These are phyloP conservation scores for Spialia ferax DNA, from an alignment of 2,888 invertebrate species.

Conservation along the genomic window DNA sequence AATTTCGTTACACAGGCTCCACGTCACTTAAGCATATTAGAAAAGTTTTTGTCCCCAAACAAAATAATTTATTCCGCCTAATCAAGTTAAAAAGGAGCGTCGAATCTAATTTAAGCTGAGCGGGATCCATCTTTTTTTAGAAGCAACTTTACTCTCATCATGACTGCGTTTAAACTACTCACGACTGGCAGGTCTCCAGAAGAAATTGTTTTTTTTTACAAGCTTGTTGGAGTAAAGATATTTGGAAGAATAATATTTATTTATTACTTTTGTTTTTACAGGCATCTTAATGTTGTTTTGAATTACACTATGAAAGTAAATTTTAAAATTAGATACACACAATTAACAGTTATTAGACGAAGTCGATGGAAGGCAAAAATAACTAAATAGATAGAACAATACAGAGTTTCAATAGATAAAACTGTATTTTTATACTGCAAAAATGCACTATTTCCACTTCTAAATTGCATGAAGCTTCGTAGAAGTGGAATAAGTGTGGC, in stretches of 20 bases:
- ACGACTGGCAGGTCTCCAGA: constrained; percentile 59
- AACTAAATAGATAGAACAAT: too few relatives aligned
- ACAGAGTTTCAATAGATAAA: not conserved
- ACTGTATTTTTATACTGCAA: constrained; percentile 14
- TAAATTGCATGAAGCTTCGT: constrained; percentile 20
- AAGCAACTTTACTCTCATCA: constrained; percentile 48
- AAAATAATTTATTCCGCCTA: constrained; percentile 27
- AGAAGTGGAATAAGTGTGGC: constrained; percentile 36
- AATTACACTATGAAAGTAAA: too few relatives aligned
- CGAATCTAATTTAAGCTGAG: constrained; percentile 32
- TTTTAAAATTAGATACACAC: too few relatives aligned
- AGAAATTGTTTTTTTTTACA: constrained; percentile 32
- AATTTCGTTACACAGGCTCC: constrained; percentile 15
- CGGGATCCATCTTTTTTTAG: constrained; percentile 46
- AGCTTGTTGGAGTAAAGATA: constrained; percentile 6
- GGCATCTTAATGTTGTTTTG: not conserved
- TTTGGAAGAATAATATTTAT: not conserved
- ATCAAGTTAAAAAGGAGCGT: constrained; percentile 20
- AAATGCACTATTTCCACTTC: constrained; percentile 31
- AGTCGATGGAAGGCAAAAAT: too few relatives aligned
- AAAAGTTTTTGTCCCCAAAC: constrained; percentile 24
- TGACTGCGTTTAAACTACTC: constrained; percentile 60
- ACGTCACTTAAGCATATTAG: constrained; percentile 25
- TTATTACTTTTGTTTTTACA: not conserved
- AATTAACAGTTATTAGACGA: too few relatives aligned